Evolutionary conservation across 1,140 invertebrate species (phyloP), one percentile per base, ranked within the genome.

Genomic region (Danaus plexippus): DNA sequence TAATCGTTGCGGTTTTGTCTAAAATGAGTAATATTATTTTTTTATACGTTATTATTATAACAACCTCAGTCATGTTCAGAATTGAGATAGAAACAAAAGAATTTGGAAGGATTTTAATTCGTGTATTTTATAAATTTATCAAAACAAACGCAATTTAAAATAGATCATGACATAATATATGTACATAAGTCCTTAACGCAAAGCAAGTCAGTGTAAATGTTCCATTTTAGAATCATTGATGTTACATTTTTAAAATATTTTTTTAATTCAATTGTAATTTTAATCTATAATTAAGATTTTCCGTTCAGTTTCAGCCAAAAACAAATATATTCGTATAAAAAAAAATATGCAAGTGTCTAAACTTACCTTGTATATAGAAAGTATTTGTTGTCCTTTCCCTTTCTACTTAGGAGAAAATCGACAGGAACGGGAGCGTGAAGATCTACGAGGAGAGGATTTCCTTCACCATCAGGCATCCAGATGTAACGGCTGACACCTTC

Each of bases 401-500:
- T 77, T 58, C 69, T 75, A n/a, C 54, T 12, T 43, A 57, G 9
- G 63, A 41, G 1, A 64, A 1, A 8, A 11, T 15, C 13, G 54
- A 51, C 43, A 40, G 71, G 66, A 1, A 66, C 72, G 4, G 71
- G 71, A 11, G 71, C 71, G 6, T 75, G 43, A 2, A 84, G 50
- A 47, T 84, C 75, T 10, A 84, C 77, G 0, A 84, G 67, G 3
- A 68, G 45, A 0, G 72, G 68, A 1, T 57, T 56, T 2, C 70
- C 73, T 1, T 80, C 61, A 40, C 66, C 67, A 52, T 84, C 70
- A 9, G 75, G 69, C 75, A 83, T 80, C 80, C 80, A 83, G 13
- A 80, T 73, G 60, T 75, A 80, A 1, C 69, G 71, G 55, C 80
- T 81, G 43, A 63, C 67, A 2, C 78, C 77, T 52, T 81, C 77